Base-by-base conservation (phyloP, 2,113 vertebrate species). In the Amazona vittata region DNA sequence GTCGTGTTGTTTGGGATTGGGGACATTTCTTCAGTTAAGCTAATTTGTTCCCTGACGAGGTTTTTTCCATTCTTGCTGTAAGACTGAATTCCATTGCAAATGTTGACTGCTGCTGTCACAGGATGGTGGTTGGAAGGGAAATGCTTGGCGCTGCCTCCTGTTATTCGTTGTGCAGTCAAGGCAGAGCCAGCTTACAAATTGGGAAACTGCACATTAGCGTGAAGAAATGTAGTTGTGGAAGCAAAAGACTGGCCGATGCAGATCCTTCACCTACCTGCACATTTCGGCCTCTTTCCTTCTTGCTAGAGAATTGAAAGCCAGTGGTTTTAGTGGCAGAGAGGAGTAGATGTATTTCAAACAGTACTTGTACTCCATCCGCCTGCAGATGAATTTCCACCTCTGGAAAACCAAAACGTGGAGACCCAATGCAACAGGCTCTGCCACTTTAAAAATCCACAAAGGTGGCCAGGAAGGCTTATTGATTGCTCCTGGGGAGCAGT, bases 1-100 rank as follows among this genome's bases (percentile, higher is more conserved):
- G 53, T 43, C 87, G 67, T 41, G 59, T 65, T 95, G 81, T 88
- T 94, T 77, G 57, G 78, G 67, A 64, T 41, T 25, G 41, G 84
- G 63, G 87, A 80, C 28, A 5, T 95, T 94, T 95, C 81, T 94
- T 83, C 77, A 73, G 39, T 85, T 62, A 49, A 85, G 52, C 59
- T 89, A 20, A 82, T 94, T 91, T 93, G 49, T 96, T 95, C 91
- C 57, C 81, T 96, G 89, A 84, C 0, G 5, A 73, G 8, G 4
- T 81, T 95, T 95, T 93, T 95, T 93, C 95, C 94, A 52, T 94
- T 94, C 65, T 94, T 94, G 77, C 46, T 60, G 64, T 76, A 96
- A 84, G 76, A 31, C 55, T 85, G 91, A 73, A 94, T 89, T 96
- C 82, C 95, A 93, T 59, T 16, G 74, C 59, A 44, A 74, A 96